phyloP scores from a whole-genome alignment of 1,140 invertebrate species.

The Drosophila cardini region DNA sequence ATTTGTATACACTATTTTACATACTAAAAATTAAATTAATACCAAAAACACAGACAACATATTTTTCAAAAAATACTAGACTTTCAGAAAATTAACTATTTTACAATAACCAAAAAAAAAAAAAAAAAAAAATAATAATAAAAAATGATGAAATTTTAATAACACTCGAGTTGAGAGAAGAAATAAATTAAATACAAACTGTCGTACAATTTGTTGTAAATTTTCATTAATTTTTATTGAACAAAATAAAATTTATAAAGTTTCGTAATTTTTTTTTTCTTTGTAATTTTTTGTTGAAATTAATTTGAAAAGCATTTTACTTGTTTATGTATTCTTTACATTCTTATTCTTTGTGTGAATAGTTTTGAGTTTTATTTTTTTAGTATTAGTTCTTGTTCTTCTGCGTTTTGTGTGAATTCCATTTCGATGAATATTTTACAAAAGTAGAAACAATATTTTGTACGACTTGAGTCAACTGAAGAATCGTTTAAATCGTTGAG shows the following conservation, averaged over 20 bases:
- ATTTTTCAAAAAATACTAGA: background rate
- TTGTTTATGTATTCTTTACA: constrained; percentile 51
- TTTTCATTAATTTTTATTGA: constrained; percentile 22
- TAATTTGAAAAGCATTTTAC: constrained; percentile 56
- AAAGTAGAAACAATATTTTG: constrained; percentile 62
- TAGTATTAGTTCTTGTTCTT: constrained; percentile 2
- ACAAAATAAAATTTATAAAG: constrained; percentile 6
- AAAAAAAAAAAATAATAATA: too few species aligned
- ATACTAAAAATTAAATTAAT: constrained; percentile 44
- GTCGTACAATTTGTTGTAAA: constrained; percentile 37
- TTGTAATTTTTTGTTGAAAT: constrained; percentile 12
- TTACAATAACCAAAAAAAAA: constrained; percentile 33
- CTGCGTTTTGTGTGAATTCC: background rate
- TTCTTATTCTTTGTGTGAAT: constrained; percentile 15
- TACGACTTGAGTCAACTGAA: constrained; percentile 43
- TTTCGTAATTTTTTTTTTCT: background rate
- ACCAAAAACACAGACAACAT: background rate
- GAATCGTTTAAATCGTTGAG: constrained; percentile 24
- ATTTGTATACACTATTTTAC: constrained; percentile 76
- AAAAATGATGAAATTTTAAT: constrained; percentile 9
- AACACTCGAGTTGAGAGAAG: constrained; percentile 2
- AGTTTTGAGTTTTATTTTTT: background rate
- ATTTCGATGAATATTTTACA: constrained; percentile 33
- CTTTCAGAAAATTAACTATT: constrained; percentile 32
- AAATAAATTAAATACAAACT: constrained; percentile 36